Conservation (phyloP, 1,140 invertebrate species). For the Riptortus pedestris region DNA sequence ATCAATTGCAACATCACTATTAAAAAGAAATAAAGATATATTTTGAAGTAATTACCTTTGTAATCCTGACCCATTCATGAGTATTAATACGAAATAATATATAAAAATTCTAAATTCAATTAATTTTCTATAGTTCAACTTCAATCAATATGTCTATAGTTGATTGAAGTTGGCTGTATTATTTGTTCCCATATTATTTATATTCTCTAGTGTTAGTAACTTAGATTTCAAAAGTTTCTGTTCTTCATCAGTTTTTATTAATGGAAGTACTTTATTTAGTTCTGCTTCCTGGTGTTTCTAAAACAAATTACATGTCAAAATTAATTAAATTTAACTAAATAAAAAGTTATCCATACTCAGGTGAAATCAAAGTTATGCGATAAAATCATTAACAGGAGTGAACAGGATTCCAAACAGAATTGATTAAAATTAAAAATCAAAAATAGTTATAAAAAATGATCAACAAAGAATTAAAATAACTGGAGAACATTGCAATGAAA, state of each 20-base stretch:
- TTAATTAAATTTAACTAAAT: not conserved
- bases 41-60: slow-evolving; percentile 4
- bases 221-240: not conserved
- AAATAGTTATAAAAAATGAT: slow-evolving; percentile 6
- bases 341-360: not conserved
- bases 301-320: not conserved
- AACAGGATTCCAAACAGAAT: no score
- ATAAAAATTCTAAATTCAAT: not conserved
- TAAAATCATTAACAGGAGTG: no score
- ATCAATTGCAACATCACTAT: no score
- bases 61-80: slow-evolving; percentile 12
- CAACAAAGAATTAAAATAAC: not conserved
- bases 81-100: slow-evolving; percentile 6
- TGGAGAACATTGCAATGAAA: no score
- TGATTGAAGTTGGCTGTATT: not conserved
- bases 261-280: not conserved
- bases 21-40: no score
- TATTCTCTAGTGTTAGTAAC: not conserved
- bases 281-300: not conserved
- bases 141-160: no score
- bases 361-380: not conserved
- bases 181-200: not conserved
- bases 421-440: slow-evolving; percentile 22
- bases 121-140: no score
- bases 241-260: not conserved